Evolutionary conservation across 2,113 vertebrate genomes (phyloP).

Genomic region (Gymnorhina tibicen): DNA sequence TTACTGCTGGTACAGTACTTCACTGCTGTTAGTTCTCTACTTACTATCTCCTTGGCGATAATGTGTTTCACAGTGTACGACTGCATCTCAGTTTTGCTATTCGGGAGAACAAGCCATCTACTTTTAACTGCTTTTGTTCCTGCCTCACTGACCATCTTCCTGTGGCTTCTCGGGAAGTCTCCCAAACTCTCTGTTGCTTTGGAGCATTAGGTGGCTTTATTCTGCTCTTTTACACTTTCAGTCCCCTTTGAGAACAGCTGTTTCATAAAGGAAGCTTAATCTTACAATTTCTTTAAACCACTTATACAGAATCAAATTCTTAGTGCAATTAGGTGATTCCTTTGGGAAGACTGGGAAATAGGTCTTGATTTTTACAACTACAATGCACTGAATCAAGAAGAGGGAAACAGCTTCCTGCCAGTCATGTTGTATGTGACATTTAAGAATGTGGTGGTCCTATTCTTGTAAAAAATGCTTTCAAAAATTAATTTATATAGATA

Average conservation of each 20-base stretch:
- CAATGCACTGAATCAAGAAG: background rate
- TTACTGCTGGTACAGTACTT: background rate
- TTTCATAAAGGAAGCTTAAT: background rate
- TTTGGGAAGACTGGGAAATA: background rate
- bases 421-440: background rate
- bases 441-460: background rate
- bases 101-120: background rate
- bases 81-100: background rate
- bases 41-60: background rate
- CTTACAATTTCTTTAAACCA: background rate
- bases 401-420: background rate
- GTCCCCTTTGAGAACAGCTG: background rate
- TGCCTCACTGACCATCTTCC: background rate
- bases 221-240: background rate
- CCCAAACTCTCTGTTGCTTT: background rate
- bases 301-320: background rate
- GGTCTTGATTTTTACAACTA: background rate
- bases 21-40: background rate
- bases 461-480: background rate
- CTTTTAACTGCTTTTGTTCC: background rate
- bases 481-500: background rate
- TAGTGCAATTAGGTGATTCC: background rate
- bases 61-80: background rate
- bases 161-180: background rate
- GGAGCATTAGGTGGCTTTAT: background rate